These are phyloP conservation scores for Leptinotarsa tumamoca DNA, from an alignment of 2,888 invertebrate species.

Conservation along the genomic window DNA sequence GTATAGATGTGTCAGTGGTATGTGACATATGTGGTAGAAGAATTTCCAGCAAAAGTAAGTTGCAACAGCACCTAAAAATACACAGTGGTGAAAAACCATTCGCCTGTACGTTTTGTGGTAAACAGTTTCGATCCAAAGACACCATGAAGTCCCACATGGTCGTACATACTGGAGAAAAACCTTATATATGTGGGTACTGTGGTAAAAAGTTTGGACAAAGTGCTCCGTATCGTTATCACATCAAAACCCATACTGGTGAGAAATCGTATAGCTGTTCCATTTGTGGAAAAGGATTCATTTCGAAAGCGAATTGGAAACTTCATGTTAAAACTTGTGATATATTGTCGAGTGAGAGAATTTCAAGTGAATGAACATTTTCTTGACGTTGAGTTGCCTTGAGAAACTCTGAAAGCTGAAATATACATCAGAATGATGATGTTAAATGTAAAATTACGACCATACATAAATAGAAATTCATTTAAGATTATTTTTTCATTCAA, in stretches of 20 bases:
- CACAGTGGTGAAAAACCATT: slow-evolving; percentile 55
- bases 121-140: slow-evolving; percentile 39
- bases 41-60: slow-evolving; percentile 52
- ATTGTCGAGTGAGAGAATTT: not conserved
- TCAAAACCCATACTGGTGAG: slow-evolving; percentile 49
- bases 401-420: no score
- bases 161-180: slow-evolving; percentile 53
- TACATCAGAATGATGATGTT: no score
- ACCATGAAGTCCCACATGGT: slow-evolving; percentile 48
- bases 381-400: not conserved
- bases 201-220: slow-evolving; percentile 39
- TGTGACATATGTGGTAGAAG: slow-evolving; percentile 65
- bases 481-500: no score
- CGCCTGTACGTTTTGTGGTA: slow-evolving; percentile 44
- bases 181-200: slow-evolving; percentile 50
- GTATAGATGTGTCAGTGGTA: slow-evolving; percentile 42
- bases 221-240: slow-evolving; percentile 46
- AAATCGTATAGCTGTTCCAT: slow-evolving; percentile 41
- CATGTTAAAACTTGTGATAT: slow-evolving; percentile 38
- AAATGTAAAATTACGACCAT: no score
- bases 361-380: not conserved
- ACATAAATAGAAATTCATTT: no score
- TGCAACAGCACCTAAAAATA: slow-evolving; percentile 50
- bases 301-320: slow-evolving; percentile 38
- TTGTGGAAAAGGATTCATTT: slow-evolving; percentile 67